Evolutionary conservation across 2,888 invertebrate genomes (phyloP), one percentile per base, ranked within the genome.

Genomic region (Ametastegia equiseti): DNA sequence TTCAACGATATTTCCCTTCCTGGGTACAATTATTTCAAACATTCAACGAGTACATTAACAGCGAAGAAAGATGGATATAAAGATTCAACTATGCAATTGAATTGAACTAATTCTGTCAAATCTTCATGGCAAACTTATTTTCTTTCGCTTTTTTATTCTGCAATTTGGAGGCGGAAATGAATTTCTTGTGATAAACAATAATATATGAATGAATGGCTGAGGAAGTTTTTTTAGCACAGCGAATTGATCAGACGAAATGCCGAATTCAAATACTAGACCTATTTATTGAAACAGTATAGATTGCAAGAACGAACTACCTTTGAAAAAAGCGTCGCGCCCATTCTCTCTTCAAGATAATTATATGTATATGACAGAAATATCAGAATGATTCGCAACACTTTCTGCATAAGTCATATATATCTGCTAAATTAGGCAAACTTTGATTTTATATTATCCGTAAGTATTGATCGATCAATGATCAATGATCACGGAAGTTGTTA

Each of bases 331-430:
- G 3, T 30, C 67, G 19, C 9, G 36, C 39, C 7, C 39, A 39
- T 39, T 67, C 19, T 39, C n/a, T 39, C 2, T 67, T 39, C 39
- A 39, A 39, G 60, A 15, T 60, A 60, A 4, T 39, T 39, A 15
- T 11, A 39, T 39, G 33, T 63, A 33, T 39, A 67, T 39, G 67
- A 67, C n/a, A 2, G 19, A 67, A 39, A 39, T 39, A 11, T 67
- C 67, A 36, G 36, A 36, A 67, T 67, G 67, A 39, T 67, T 39
- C 15, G 39, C 39, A 67, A 67, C 67, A 67, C 39, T 67, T 39
- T 67, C n/a, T 19, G 36, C 39, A 67, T 2, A n/a, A 39, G 63
- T 15, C 33, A 5, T 33, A 63, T 15, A 63, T 33, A 33, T 13
- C 15, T 15, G 23, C 19, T 54, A 54, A 54, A 54, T 54, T 54